Base-by-base conservation (phyloP, 2,888 invertebrate genomes). In the Ptychoptera contaminata region DNA sequence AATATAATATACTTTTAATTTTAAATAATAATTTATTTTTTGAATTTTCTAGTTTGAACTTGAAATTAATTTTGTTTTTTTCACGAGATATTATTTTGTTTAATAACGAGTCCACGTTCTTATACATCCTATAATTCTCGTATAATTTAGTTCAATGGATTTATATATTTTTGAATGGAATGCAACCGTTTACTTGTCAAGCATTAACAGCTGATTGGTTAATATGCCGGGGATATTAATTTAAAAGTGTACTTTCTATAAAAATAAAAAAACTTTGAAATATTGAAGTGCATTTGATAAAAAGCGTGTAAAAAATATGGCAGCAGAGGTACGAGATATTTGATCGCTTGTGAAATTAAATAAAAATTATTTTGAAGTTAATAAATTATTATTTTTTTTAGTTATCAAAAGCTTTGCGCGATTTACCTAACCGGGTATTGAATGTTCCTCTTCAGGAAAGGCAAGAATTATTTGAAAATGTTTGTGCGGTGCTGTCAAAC, bases 401-500 rank as follows among this genome's bases (percentile, higher is more conserved):
- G 72, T 52, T 60, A 46, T 56, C 61, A 16, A 59, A 55, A 43
- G 61, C 63, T n/a, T 54, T 65, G 41, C 58, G 59, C 9, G 66
- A 66, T 54, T 54, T 66, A 41, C 62, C 65, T 2, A 63, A 61
- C 48, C 59, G 62, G 47, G 61, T 62, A 10, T 49, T 65, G 2
- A 58, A 56, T 51, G 59, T 58, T 15, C 41, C 56, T 31, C 47
- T 57, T 2, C 62, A 63, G 12, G 65, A 66, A 50, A 57, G 65
- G 37, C 49, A 48, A 23, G 48, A 52, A 44, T 47, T 66, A 9
- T 65, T 65, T 50, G 48, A 56, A 43, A 59, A 59, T 55, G 60
- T 66, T 4, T 53, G 55, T 29, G 52, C 55, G 16, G 76, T 83
- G 61, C 69, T 86, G 60, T 70, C 75, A 57, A 76, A 79, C 61